phyloP scores from a whole-genome alignment of 2,888 invertebrate species.

The Neoitamus cyanurus region DNA sequence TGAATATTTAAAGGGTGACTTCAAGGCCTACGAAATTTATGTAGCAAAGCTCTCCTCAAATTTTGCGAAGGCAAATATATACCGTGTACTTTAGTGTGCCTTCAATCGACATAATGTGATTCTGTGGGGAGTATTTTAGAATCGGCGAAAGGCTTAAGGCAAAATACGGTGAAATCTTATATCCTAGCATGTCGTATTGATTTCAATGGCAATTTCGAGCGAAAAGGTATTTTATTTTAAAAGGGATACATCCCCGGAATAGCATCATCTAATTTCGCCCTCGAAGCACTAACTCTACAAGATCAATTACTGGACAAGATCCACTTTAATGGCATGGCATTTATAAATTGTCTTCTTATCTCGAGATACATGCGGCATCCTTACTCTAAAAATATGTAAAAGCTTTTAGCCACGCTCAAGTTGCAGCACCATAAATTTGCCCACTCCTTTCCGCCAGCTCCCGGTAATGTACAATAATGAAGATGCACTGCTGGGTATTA shows the following conservation, averaged over 20 bases:
- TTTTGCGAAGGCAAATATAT: background rate
- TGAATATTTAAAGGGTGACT: background rate
- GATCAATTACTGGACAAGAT: background rate
- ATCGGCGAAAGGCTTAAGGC: background rate
- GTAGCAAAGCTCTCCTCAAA: background rate
- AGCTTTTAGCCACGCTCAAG: background rate
- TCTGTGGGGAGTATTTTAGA: background rate
- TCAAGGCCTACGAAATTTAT: background rate
- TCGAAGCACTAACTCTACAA: background rate
- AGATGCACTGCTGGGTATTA: conserved; percentile 3
- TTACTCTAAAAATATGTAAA: background rate
- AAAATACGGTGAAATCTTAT: background rate
- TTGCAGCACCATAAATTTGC: background rate
- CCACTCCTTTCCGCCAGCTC: background rate
- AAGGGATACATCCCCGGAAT: background rate
- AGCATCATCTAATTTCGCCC: background rate
- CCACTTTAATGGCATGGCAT: background rate
- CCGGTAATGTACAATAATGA: background rate
- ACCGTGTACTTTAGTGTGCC: background rate
- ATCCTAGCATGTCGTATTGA: background rate
- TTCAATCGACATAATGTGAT: background rate
- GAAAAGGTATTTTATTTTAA: background rate
- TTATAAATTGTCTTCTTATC: background rate
- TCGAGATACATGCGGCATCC: background rate
- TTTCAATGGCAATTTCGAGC: background rate